Conservation (phyloP, 1,140 invertebrate species). For the Triops cancriformis region DNA sequence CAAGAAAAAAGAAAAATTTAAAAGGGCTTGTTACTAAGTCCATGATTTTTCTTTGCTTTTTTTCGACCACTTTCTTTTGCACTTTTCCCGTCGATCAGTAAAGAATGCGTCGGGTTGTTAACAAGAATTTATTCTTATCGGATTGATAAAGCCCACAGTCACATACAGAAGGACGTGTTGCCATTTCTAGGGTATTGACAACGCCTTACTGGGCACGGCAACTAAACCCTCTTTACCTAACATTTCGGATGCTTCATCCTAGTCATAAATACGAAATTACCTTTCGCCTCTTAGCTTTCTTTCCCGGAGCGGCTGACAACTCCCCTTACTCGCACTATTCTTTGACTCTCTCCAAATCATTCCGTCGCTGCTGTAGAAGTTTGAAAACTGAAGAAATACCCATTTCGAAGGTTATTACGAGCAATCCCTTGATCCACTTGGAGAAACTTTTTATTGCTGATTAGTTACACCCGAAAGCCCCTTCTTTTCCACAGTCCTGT, state of each 20-base stretch:
- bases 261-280: background rate
- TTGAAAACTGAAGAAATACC: background rate
- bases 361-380: background rate
- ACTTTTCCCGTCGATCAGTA: background rate
- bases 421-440: background rate
- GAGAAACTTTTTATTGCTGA: background rate
- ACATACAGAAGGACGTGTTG: background rate
- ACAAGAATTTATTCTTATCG: background rate
- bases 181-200: background rate
- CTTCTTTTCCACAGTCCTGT: background rate
- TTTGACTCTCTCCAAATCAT: background rate
- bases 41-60: background rate
- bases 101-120: background rate
- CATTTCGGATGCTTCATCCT: background rate
- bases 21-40: background rate
- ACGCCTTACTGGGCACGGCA: background rate
- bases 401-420: background rate
- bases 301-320: background rate
- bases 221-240: background rate
- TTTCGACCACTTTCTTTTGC: background rate
- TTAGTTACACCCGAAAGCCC: background rate
- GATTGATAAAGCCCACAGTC: background rate
- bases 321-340: background rate
- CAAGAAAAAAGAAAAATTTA: background rate
- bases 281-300: background rate